These are phyloP conservation scores for Phengaris arion DNA, from an alignment of 2,888 invertebrate genomes.

Conservation along the genomic window DNA sequence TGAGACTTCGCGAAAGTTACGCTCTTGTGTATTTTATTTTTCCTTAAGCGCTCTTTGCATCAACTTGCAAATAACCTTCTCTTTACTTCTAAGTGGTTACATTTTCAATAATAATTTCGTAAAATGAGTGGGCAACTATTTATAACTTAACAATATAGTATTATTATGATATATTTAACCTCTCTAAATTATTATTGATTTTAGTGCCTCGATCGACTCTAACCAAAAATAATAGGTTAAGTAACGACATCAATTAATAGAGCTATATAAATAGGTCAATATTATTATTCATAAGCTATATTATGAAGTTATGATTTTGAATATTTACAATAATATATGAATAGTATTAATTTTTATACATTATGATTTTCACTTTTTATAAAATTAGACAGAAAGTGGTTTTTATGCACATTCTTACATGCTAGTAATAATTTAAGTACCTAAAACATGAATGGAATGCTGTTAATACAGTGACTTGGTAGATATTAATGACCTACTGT, in stretches of 20 bases:
- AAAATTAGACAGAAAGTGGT: not conserved
- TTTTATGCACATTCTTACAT: not conserved
- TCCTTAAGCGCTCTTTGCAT: slow-evolving; percentile 10
- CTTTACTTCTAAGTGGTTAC: not conserved
- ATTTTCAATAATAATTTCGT: not conserved
- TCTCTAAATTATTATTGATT: not conserved
- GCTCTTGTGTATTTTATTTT: not conserved
- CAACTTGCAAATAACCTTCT: slow-evolving; percentile 9
- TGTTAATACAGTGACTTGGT: not conserved
- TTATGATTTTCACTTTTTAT: not conserved
- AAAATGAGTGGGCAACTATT: no score
- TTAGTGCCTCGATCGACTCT: not conserved
- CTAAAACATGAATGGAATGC: slow-evolving; percentile 4
- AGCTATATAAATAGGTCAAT: not conserved
- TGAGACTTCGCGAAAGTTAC: not conserved
- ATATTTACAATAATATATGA: not conserved
- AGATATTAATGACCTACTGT: not conserved
- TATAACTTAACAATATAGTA: no score
- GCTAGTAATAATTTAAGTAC: not conserved
- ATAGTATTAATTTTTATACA: not conserved
- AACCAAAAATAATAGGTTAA: not conserved
- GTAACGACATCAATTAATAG: not conserved
- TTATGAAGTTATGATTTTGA: not conserved
- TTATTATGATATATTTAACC: no score
- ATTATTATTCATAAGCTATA: not conserved